phyloP scores from a whole-genome alignment of 2,113 vertebrate genomes.

The Pteronura brasiliensis region DNA sequence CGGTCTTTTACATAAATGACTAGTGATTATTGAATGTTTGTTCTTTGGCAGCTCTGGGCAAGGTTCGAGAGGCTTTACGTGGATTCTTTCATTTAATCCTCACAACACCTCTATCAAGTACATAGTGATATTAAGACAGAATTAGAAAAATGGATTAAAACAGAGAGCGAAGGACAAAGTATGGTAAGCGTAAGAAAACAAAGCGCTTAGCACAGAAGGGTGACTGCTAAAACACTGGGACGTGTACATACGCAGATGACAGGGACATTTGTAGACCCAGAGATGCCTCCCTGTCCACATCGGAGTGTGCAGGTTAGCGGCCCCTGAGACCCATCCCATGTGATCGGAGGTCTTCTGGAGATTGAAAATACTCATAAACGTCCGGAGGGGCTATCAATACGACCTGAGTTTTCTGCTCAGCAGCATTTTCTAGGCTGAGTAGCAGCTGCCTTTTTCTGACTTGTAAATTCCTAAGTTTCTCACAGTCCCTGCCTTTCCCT shows the following conservation, averaged over 20 bases:
- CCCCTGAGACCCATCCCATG: too few relatives aligned
- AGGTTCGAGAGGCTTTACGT: background rate
- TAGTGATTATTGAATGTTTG: background rate
- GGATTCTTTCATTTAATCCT: background rate
- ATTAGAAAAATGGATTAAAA: background rate
- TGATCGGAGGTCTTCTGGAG: background rate
- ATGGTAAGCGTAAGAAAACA: background rate
- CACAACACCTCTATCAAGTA: background rate
- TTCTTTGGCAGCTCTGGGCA: background rate
- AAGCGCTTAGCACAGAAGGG: background rate
- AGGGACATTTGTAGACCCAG: background rate
- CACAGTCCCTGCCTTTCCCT: background rate
- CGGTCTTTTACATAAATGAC: background rate
- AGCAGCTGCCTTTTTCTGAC: background rate
- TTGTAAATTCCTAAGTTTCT: background rate
- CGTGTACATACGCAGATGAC: background rate
- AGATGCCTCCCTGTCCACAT: background rate
- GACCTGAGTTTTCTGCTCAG: background rate
- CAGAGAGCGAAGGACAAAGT: background rate
- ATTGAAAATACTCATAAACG: background rate
- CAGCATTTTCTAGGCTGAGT: background rate
- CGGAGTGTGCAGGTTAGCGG: background rate
- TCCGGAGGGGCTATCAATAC: background rate
- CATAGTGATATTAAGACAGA: background rate
- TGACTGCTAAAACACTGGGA: background rate